A percentile compares a stretch with the other conserved stretches of the same genome.
Conservation (phyloP, 2,888 invertebrate species). For the Lochmaea capreae region DNA sequence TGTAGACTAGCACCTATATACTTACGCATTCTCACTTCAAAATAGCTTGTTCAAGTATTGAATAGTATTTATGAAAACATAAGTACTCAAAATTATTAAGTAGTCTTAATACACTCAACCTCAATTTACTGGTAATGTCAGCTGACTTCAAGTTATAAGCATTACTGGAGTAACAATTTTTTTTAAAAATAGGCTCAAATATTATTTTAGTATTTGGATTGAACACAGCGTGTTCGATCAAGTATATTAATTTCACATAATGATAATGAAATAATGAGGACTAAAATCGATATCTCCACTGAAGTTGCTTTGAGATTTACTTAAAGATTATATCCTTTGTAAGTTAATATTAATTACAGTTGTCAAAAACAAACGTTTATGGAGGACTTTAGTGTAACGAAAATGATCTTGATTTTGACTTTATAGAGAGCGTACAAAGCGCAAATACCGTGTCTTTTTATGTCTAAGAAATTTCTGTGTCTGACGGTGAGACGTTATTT, state of each 20-base stretch:
- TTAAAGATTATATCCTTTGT: constrained; percentile 36
- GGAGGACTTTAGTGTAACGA: constrained; percentile 22
- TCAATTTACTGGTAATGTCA: too few species aligned
- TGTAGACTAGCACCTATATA: too few species aligned
- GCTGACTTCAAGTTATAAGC: too few species aligned
- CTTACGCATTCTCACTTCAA: too few species aligned
- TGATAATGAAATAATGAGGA: background rate
- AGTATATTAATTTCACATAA: background rate
- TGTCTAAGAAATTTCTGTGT: background rate
- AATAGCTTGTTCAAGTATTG: too few species aligned
- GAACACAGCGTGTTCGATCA: background rate
- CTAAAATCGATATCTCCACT: constrained; percentile 15
- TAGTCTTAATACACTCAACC: too few species aligned
- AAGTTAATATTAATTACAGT: constrained; percentile 37
- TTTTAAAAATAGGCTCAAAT: background rate
- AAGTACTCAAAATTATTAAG: too few species aligned
- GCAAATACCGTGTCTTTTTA: constrained; percentile 13
- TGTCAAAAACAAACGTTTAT: constrained; percentile 39
- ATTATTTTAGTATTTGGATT: background rate
- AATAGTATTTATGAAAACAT: too few species aligned
- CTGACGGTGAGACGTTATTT: too few species aligned
- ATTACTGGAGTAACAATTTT: too few species aligned
- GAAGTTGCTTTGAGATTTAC: constrained; percentile 35
- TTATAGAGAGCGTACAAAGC: constrained; percentile 15
- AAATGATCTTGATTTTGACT: constrained; percentile 18